A percentile compares a stretch with the other conserved stretches of the same genome.
These are phyloP conservation scores for Petrocephalus sullivani DNA, from an alignment of 2,797 vertebrate genomes.

Conservation along the genomic window DNA sequence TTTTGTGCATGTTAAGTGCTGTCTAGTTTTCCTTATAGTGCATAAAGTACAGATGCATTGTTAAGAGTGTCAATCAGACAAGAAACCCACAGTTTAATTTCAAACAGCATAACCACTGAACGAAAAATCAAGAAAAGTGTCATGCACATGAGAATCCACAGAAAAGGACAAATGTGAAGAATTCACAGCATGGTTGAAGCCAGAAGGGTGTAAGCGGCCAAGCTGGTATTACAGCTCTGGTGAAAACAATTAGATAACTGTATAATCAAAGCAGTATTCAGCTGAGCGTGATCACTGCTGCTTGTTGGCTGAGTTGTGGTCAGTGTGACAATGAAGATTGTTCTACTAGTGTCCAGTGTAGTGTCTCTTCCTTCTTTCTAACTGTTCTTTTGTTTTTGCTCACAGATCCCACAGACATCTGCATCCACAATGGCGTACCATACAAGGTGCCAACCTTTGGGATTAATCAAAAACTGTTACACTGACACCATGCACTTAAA, in stretches of 20 bases:
- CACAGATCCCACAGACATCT: constrained; percentile 56
- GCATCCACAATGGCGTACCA: constrained; percentile 53
- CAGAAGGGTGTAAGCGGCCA: not conserved
- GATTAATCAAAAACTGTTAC: not conserved
- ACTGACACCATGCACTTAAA: not conserved
- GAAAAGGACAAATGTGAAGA: not conserved
- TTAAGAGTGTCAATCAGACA: not conserved
- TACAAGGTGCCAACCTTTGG: constrained; percentile 55
- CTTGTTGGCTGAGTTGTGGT: not conserved
- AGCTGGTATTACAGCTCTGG: not conserved
- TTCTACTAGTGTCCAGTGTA: not conserved
- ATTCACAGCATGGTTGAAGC: not conserved
- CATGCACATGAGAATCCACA: not conserved
- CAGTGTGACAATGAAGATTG: not conserved
- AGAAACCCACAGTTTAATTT: not conserved
- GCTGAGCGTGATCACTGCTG: not conserved
- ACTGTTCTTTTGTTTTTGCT: constrained; percentile 27
- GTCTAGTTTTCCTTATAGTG: not conserved
- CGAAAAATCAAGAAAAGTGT: not conserved
- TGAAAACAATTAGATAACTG: not conserved
- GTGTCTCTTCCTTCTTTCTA: not conserved
- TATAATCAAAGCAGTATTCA: not conserved
- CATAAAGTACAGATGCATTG: not conserved
- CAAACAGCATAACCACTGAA: not conserved
- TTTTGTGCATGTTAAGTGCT: not conserved